These are phyloP conservation scores for Sipha maydis DNA, from an alignment of 2,888 invertebrate species.

Conservation along the genomic window DNA sequence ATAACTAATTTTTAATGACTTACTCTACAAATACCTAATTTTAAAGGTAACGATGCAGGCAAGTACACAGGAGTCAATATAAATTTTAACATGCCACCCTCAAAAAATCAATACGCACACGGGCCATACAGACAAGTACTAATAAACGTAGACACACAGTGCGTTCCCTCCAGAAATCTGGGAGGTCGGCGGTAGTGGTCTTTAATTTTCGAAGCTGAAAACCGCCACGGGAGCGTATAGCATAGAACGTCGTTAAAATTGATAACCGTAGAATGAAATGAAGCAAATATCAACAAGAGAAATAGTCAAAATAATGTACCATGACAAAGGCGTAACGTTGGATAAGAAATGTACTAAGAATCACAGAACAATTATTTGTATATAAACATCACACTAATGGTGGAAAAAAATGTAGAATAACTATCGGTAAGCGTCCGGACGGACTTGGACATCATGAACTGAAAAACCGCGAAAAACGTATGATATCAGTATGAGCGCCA, in stretches of 20 bases:
- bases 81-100: constrained; percentile 40
- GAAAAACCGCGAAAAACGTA: constrained; percentile 15
- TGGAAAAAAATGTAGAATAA: background rate
- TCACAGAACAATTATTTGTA: background rate
- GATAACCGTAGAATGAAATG: background rate
- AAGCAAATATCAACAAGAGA: background rate
- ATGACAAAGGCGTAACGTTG: too few relatives aligned
- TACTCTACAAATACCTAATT: background rate
- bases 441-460: background rate
- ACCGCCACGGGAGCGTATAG: background rate
- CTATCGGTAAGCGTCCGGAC: background rate
- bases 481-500: constrained; percentile 11
- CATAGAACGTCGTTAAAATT: background rate
- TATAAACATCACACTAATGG: background rate
- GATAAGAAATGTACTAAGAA: background rate
- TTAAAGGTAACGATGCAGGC: background rate
- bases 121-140: background rate
- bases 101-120: constrained; percentile 48
- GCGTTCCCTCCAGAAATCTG: constrained; percentile 33
- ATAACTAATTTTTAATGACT: background rate
- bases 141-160: constrained; percentile 1
- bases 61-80: background rate
- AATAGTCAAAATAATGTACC: background rate
- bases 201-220: background rate
- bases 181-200: background rate